Evolutionary conservation across 2,113 vertebrate species (phyloP), one percentile per base, ranked within the genome.

Genomic region (Plectropomus leopardus): DNA sequence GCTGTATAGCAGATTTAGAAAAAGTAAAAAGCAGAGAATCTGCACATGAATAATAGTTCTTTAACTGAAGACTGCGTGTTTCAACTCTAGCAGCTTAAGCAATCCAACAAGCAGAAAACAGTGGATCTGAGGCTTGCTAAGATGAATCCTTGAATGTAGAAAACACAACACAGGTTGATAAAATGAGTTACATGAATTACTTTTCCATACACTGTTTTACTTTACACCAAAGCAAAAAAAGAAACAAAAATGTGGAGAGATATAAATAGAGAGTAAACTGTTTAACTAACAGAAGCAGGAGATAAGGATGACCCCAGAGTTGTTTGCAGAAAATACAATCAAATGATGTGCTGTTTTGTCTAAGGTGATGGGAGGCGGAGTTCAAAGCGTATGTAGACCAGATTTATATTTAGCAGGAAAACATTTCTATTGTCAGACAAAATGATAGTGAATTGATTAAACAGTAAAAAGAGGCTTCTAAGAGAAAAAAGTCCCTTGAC

Each of bases 121-220:
- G 67, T 23, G 63, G 15, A 30, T 67, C 50, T 47, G 47, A 50
- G 45, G 40, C 50, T 13, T 57, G 14, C 42, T 50, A 34, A 61
- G 55, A 59, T 83, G n/a, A 77, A 17, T 36, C 68, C 17, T 68
- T 42, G 16, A 23, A 6, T 48, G 6, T 65, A 32, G n/a, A 30
- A 28, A 21, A 58, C 16, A 61, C 3, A 32, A 47, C 9, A 30
- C 42, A 32, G 5, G 19, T 16, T 34, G 11, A 66, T 28, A 3
- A 9, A 15, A 50, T 32, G 1, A 34, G 11, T 32, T 8, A 32
- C 16, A n/a, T n/a, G 36, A 8, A 7, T 2, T 40, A 40, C 9
- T 63, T 61, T 65, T 28, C 15, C 21, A 11, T 8, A 24, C 4
- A 17, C 3, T 3, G 6, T 40, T 61, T 5, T 4, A 50, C 32